A percentile compares a stretch with the other conserved stretches of the same genome.
phyloP scores from a whole-genome alignment of 1,140 invertebrate genomes.

The Nephotettix cincticeps region DNA sequence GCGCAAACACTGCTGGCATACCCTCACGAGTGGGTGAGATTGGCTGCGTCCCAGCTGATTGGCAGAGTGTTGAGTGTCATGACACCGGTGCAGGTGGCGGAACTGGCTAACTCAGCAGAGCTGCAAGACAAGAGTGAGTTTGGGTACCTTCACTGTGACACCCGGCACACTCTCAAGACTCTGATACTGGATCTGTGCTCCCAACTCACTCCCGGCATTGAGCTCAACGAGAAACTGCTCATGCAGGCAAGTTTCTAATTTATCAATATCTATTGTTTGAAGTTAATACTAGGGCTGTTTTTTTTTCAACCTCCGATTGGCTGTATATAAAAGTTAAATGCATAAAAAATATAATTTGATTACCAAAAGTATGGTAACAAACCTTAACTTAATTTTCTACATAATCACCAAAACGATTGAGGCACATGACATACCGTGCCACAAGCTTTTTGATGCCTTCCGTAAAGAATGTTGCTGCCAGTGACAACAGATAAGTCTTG shows the following conservation, averaged over 20 bases:
- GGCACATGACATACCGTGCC: no score
- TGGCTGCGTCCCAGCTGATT: slow-evolving; percentile 71
- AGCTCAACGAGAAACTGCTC: slow-evolving; percentile 48
- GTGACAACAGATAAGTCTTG: no score
- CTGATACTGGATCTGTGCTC: slow-evolving; percentile 39
- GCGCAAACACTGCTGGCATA: slow-evolving; percentile 56
- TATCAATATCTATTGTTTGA: not conserved
- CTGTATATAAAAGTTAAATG: no score
- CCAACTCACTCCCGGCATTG: slow-evolving; percentile 48
- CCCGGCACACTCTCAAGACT: slow-evolving; percentile 31
- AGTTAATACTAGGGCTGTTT: no score
- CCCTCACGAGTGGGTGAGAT: slow-evolving; percentile 72
- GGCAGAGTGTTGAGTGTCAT: slow-evolving; percentile 65
- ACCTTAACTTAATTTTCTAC: no score
- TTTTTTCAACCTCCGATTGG: no score
- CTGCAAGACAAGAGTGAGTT: not conserved
- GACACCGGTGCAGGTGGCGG: slow-evolving; percentile 58
- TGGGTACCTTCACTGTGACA: slow-evolving; percentile 30
- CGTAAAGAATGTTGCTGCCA: no score
- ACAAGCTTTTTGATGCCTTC: no score
- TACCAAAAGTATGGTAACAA: no score
- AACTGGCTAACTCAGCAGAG: slow-evolving; percentile 15
- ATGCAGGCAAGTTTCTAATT: slow-evolving; percentile 39
- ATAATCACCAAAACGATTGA: no score
- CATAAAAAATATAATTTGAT: no score